Percentiles rank a stretch among this genome's conserved stretches.
phyloP scores from a whole-genome alignment of 2,888 invertebrate genomes.

The Lepidocyrtinus sp. region DNA sequence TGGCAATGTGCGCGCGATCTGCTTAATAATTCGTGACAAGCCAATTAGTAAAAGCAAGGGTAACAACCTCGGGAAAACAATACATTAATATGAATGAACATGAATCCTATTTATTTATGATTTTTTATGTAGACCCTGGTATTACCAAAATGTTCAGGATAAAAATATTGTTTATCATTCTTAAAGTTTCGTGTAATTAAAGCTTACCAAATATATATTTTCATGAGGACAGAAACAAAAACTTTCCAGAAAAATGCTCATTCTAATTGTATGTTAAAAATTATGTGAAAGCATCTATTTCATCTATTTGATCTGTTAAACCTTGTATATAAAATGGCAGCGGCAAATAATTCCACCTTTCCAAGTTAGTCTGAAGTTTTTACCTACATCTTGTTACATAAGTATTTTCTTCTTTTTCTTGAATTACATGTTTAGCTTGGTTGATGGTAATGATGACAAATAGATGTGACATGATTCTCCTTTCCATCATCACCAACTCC shows the following conservation, averaged over 20 bases:
- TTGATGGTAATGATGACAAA: constrained; percentile 6
- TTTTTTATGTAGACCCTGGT: not conserved
- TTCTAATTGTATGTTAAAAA: too few relatives aligned
- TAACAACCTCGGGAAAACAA: constrained; percentile 26
- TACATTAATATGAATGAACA: not conserved
- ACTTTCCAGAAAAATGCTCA: too few relatives aligned
- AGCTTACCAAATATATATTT: not conserved
- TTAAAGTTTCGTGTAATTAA: not conserved
- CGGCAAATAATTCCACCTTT: too few relatives aligned
- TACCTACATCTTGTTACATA: too few relatives aligned
- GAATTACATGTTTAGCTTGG: not conserved
- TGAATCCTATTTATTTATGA: not conserved
- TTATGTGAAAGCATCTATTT: too few relatives aligned
- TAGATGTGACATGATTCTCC: too few relatives aligned
- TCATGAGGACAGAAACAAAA: not conserved
- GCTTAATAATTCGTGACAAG: constrained; percentile 55
- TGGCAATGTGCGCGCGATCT: not conserved
- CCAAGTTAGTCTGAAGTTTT: too few relatives aligned
- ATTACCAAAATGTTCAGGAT: not conserved
- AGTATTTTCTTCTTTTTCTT: not conserved
- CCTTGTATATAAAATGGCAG: too few relatives aligned
- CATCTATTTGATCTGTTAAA: too few relatives aligned
- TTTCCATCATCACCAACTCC: too few relatives aligned
- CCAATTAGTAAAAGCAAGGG: constrained; percentile 48
- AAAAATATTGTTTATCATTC: not conserved